Conservation (phyloP, 1,140 invertebrate species). For the Cherax destructor region DNA sequence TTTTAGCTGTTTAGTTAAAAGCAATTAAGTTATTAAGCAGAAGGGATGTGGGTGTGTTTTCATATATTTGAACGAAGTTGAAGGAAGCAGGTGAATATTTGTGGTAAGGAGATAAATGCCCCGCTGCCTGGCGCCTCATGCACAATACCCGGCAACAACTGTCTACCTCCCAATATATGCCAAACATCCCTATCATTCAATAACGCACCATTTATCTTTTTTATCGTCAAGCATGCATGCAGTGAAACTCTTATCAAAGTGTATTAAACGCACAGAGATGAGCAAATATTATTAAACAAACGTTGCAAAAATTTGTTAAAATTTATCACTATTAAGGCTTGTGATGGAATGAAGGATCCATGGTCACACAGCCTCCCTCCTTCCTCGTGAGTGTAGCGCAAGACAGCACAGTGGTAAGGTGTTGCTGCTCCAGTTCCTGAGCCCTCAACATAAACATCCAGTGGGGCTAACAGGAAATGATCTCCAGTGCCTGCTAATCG, state of each 20-base stretch:
- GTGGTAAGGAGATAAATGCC: conserved; percentile 11
- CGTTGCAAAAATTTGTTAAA: background rate
- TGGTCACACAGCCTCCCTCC: background rate
- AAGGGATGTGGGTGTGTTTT: background rate
- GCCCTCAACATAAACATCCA: background rate
- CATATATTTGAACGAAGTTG: background rate
- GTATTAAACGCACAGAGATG: background rate
- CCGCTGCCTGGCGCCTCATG: conserved; percentile 38
- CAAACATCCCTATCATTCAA: background rate
- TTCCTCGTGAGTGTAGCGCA: background rate
- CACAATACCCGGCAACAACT: conserved; percentile 42
- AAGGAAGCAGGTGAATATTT: background rate
- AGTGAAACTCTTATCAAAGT: background rate
- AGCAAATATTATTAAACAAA: background rate
- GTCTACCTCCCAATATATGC: background rate
- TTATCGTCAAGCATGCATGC: background rate
- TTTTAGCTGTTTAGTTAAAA: background rate
- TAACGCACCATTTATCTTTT: background rate
- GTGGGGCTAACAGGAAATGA: background rate
- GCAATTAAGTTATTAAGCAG: background rate
- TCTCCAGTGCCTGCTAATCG: background rate
- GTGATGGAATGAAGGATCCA: background rate
- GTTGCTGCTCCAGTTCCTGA: background rate
- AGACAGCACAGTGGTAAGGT: background rate
- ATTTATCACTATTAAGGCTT: background rate